These are phyloP conservation scores for Hirundo rustica DNA, from an alignment of 2,797 vertebrate genomes.

Conservation along the genomic window DNA sequence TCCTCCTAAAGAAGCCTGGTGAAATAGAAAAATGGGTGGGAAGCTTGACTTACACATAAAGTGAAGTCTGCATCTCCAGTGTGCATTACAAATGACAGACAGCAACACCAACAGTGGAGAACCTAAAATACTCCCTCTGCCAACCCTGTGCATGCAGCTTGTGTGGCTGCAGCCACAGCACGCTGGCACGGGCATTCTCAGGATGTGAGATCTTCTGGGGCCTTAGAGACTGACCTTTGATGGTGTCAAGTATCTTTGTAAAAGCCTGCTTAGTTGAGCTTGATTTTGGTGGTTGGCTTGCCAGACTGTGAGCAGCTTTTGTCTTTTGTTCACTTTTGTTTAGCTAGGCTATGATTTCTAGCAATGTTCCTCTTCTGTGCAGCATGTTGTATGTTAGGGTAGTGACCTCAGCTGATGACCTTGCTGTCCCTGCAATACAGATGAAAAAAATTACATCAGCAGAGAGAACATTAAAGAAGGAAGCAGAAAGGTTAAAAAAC, in stretches of 20 bases:
- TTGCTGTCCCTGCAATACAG: background rate
- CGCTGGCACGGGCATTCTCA: accelerated
- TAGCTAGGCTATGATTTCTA: background rate
- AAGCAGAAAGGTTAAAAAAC: background rate
- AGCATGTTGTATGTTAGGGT: accelerated
- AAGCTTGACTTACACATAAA: background rate
- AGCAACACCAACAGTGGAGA: background rate
- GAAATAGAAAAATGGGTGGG: background rate
- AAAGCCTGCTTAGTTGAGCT: background rate
- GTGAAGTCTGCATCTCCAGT: background rate
- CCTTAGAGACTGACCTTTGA: background rate
- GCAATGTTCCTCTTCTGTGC: background rate
- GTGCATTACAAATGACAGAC: background rate
- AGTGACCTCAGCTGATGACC: background rate
- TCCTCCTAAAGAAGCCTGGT: background rate
- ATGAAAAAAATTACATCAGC: background rate
- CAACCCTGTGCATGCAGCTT: accelerated
- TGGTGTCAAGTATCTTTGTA: background rate
- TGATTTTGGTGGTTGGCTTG: background rate
- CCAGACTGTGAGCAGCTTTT: background rate
- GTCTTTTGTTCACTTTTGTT: background rate
- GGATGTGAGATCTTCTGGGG: background rate
- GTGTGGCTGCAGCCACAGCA: background rate
- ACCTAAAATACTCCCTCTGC: background rate
- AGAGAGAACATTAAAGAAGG: background rate